Conservation (phyloP, 2,113 vertebrate species). For the Sporophila hypoxantha region DNA sequence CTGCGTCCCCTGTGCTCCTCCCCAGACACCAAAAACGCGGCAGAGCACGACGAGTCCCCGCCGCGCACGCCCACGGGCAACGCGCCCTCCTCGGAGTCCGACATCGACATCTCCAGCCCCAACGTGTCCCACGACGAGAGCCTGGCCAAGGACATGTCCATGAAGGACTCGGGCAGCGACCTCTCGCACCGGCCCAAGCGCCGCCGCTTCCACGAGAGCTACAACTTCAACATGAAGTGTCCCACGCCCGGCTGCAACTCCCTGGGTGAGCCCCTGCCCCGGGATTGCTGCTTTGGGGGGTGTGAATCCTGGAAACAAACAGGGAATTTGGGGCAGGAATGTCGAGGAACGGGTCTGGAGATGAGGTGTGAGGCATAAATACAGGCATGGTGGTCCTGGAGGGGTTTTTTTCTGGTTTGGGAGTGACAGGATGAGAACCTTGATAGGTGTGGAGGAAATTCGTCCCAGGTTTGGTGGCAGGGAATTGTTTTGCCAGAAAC, state of each 20-base stretch:
- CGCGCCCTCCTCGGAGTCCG: conserved; percentile 96
- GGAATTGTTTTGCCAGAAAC: background rate
- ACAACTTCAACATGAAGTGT: conserved; percentile 99
- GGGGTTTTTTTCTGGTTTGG: background rate
- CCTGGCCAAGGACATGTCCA: conserved; percentile 86
- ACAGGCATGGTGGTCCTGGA: background rate
- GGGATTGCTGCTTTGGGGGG: fast-evolving
- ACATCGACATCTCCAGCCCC: conserved; percentile 97
- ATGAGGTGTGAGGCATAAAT: fast-evolving
- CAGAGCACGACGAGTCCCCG: conserved; percentile 93
- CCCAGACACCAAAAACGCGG: conserved; percentile 84
- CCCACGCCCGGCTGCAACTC: conserved; percentile 97
- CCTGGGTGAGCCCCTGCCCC: conserved; percentile 72
- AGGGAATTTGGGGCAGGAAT: background rate
- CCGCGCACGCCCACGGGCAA: conserved; percentile 96
- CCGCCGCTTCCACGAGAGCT: conserved; percentile 96
- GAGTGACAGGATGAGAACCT: too few species aligned
- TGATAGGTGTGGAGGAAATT: background rate
- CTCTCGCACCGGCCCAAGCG: conserved; percentile 94
- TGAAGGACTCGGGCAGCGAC: conserved; percentile 93
- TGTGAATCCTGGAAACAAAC: fast-evolving
- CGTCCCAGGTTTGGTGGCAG: background rate
- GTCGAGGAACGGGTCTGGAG: fast-evolving
- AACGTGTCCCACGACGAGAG: conserved; percentile 95
- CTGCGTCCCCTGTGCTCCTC: background rate